Conservation (phyloP, 2,888 invertebrate species). For the Trypoxylon attenuatum region DNA sequence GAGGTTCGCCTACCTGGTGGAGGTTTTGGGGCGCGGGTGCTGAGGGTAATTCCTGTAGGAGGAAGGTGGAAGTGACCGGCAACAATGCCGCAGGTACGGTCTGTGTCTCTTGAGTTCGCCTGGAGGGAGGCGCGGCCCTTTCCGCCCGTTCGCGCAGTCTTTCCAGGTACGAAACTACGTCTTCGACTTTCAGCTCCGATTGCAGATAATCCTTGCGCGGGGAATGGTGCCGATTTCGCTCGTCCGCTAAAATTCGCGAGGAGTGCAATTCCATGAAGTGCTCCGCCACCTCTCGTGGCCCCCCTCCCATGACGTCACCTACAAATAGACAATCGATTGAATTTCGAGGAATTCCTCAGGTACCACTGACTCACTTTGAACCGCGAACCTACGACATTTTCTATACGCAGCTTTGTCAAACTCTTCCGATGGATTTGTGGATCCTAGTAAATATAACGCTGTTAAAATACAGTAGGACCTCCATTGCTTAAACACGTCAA, state of each 20-base stretch:
- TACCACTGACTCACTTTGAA: no score
- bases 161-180: constrained; percentile 67
- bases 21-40: constrained; percentile 60
- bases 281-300: constrained; percentile 69
- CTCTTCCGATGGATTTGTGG: no score
- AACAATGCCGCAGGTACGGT: constrained; percentile 66
- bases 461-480: no score
- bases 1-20: constrained; percentile 60
- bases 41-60: constrained; percentile 68
- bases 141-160: constrained; percentile 69
- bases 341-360: no score
- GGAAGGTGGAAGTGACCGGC: constrained; percentile 65
- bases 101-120: constrained; percentile 72
- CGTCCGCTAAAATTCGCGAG: constrained; percentile 63
- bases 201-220: constrained; percentile 66
- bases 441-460: no score
- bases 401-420: no score
- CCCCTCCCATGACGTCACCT: constrained; percentile 70
- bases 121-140: constrained; percentile 65
- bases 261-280: constrained; percentile 70
- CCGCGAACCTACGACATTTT: no score
- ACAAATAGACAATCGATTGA: no score
- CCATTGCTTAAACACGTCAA: no score
- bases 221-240: constrained; percentile 62
- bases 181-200: constrained; percentile 65